Evolutionary conservation across 1,140 invertebrate genomes (phyloP), one percentile per base, ranked within the genome.

Genomic region (Araneus ventricosus): DNA sequence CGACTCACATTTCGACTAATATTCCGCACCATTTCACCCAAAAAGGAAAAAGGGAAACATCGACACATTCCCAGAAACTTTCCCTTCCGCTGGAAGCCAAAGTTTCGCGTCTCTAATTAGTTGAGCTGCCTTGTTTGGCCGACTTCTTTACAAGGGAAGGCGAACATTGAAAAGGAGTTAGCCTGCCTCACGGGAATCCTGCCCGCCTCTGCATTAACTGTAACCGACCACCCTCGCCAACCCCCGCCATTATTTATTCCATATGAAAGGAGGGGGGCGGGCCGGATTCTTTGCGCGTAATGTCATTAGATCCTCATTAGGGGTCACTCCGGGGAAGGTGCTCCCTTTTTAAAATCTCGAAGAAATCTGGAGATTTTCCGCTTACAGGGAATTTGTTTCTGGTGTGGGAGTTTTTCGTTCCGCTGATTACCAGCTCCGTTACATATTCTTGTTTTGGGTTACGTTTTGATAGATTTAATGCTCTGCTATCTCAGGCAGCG

Each of bases 251-350:
- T 87, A 61, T 87, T 63, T 87, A 87, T 87, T 61, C 59, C 41
- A 84, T 84, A 84, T n/a, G 27, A 17, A 75, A 75, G 63, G 30
- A 84, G 41, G 41, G 10, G 82, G 45, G n/a, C 87, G 3, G 61
- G 45, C 39, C 45, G 45, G n/a, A 88, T 88, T 88, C 87, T 88
- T 88, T 88, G 34, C n/a, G 63, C 63, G 87, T 88, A 75, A 88
- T 75, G 87, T 88, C 87, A 67, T 88, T 88, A 88, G 87, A 88
- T 88, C 30, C 57, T 88, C 87, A 88, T 88, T 88, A 88, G 20
- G 45, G 61, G 61, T 59, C 61, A 14, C 24, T 27, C 8, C 27
- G 17, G 30, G 84, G 24, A 24, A 34, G 30, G 30, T 20, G 10
- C 4, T 63, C 63, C 41, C 34, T 87, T 87, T 87, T 87, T 87